phyloP scores from a whole-genome alignment of 2,797 vertebrate species.

The Cirrhinus molitorella region DNA sequence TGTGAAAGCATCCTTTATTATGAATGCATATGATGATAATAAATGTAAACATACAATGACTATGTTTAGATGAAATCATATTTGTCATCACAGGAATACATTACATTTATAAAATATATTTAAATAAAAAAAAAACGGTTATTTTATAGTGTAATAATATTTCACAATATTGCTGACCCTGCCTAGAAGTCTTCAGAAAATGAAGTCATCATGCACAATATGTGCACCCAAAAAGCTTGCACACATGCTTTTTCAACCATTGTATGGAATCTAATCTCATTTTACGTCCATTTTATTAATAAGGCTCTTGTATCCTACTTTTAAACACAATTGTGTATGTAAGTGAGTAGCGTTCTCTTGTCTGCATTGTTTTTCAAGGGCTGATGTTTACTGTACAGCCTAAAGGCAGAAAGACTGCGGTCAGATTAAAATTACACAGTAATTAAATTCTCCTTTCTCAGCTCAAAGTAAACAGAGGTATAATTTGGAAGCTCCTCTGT shows the following conservation, averaged over 20 bases:
- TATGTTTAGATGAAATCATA: no score
- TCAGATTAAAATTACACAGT: constrained; percentile 67
- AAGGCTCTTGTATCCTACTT: neutral
- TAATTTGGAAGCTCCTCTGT: constrained; percentile 59
- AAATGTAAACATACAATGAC: neutral
- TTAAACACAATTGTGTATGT: neutral
- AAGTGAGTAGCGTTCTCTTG: neutral
- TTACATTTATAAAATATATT: no score
- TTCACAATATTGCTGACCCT: no score
- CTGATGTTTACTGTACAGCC: constrained; percentile 16
- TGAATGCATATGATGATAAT: neutral
- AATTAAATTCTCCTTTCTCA: constrained; percentile 71
- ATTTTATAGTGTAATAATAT: no score
- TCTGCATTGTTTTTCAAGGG: neutral
- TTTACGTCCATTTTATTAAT: neutral
- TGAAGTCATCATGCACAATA: neutral
- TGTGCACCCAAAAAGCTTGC: neutral
- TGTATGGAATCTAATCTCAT: neutral
- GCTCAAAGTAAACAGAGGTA: constrained; percentile 62
- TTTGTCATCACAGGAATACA: neutral
- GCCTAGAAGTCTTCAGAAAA: neutral
- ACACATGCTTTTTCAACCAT: neutral
- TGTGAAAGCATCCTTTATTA: neutral
- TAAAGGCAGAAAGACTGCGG: constrained; percentile 62
- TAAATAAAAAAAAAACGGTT: no score